phyloP scores from a whole-genome alignment of 2,113 vertebrate genomes.

The Cinclus mexicanus region DNA sequence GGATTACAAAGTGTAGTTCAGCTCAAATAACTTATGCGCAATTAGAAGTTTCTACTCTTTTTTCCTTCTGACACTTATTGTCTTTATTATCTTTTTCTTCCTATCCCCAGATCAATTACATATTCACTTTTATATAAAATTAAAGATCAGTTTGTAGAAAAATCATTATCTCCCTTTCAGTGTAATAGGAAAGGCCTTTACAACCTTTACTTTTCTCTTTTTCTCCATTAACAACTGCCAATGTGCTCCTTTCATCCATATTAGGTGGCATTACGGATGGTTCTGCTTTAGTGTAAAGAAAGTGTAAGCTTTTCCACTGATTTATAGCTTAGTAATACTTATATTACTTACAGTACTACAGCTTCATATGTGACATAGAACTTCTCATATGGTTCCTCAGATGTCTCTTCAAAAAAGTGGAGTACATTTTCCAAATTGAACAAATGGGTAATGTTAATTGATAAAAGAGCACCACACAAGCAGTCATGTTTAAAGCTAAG shows the following conservation, averaged over 20 bases:
- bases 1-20: background rate
- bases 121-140: background rate
- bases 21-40: background rate
- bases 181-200: background rate
- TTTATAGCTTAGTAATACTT: background rate
- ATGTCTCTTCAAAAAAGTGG: background rate
- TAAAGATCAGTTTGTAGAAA: background rate
- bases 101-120: background rate
- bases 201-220: background rate
- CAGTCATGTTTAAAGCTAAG: background rate
- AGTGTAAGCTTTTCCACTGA: background rate
- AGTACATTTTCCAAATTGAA: background rate
- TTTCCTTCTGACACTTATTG: background rate
- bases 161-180: background rate
- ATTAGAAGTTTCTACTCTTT: background rate
- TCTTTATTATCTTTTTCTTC: background rate
- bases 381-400: background rate
- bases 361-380: background rate
- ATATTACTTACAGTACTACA: background rate
- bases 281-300: background rate
- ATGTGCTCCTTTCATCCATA: background rate
- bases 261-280: background rate
- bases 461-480: background rate
- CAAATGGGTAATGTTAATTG: background rate
- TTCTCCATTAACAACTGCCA: background rate